Base-by-base conservation (phyloP, 2,797 vertebrate genomes). In the Ceryle rudis region DNA sequence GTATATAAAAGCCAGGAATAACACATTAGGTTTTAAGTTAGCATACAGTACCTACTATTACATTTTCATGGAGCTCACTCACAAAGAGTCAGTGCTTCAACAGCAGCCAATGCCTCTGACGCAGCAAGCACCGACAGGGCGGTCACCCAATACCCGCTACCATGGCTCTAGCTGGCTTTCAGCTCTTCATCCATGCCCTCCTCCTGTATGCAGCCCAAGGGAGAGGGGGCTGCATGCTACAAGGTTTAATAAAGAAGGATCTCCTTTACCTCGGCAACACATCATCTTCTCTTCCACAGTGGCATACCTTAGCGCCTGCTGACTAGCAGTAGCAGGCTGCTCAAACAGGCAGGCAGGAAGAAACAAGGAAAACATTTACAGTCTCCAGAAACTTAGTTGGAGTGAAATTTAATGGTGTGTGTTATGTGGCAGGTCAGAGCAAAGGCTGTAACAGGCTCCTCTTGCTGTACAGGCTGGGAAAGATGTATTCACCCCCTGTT, bases 1-100 rank as follows among this genome's bases (percentile, higher is more conserved):
- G 81, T 86, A 42, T 58, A 26, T 57, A 83, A 74, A 92, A 94
- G 96, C 97, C 97, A 98, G 95, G 66, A 97, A 98, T 86, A 98
- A 96, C 96, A 97, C 82, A 61, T 33, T 77, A 72, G 65, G 25
- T 37, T 91, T 57, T 39, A 57, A 60, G 86, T 95, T 78, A 66
- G 86, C 51, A 17, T 21, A 51, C 81, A 55, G 70, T 11, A 35
- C 94, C 65, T 75, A 28, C 88, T 66, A 18, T 55, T 49, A 46
- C 91, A 17, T 54, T 60, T 64, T 82, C 79, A 20, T 1, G 9
- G 64, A 51, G 66, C 14, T 78, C 73, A 8, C 79, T 90, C 82
- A 75, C 74, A 33, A 19, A 64, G 77, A 66, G 64, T 35, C 61
- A 65, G 55, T 0, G 0, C 52, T 58, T 77, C 10, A 0, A 64